Conservation (phyloP, 2,888 invertebrate species). For the Steinernema carpocapsae region DNA sequence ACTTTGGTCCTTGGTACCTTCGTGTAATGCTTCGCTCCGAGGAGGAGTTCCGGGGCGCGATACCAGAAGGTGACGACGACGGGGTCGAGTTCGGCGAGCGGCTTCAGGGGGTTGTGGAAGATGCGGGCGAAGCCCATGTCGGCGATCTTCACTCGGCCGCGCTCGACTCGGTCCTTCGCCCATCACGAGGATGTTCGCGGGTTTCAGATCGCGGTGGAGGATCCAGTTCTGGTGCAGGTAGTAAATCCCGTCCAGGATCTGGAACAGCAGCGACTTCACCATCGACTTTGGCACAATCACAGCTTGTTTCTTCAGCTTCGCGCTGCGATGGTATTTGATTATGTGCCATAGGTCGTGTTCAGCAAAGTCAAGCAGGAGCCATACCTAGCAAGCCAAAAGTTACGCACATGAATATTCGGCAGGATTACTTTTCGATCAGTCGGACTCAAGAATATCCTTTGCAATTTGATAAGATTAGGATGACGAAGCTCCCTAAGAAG, state of each 20-base stretch:
- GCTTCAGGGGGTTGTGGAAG: slow-evolving; percentile 96
- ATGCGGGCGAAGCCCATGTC: slow-evolving; percentile 99
- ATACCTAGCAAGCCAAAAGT: slow-evolving; percentile 76
- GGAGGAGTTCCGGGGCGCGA: slow-evolving; percentile 84
- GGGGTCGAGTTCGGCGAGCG: slow-evolving; percentile 91
- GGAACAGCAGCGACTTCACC: slow-evolving; percentile 95
- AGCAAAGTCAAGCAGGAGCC: slow-evolving; percentile 95
- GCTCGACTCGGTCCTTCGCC: slow-evolving; percentile 88
- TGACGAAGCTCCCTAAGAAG: slow-evolving; percentile 85
- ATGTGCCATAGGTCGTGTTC: slow-evolving; percentile 99
- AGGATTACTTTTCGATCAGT: slow-evolving; percentile 75
- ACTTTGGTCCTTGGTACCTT: slow-evolving; percentile 74
- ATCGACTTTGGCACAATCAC: slow-evolving; percentile 72
- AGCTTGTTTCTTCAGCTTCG: slow-evolving; percentile 82
- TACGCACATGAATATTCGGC: too few relatives aligned
- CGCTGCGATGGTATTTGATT: slow-evolving; percentile 96
- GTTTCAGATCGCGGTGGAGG: slow-evolving; percentile 84
- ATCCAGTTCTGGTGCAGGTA: slow-evolving; percentile 99
- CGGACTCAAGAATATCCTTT: slow-evolving; percentile 87
- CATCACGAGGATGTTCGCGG: slow-evolving; percentile 96
- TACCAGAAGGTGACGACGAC: slow-evolving; percentile 99
- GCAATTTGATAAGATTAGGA: slow-evolving; percentile 92
- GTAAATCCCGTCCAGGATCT: slow-evolving; percentile 97
- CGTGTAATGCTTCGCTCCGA: slow-evolving; percentile 70
- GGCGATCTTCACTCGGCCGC: slow-evolving; percentile 78